A percentile compares a stretch with the other conserved stretches of the same genome.
phyloP scores from a whole-genome alignment of 2,113 vertebrate species.

The Trochalopteron elliotii region DNA sequence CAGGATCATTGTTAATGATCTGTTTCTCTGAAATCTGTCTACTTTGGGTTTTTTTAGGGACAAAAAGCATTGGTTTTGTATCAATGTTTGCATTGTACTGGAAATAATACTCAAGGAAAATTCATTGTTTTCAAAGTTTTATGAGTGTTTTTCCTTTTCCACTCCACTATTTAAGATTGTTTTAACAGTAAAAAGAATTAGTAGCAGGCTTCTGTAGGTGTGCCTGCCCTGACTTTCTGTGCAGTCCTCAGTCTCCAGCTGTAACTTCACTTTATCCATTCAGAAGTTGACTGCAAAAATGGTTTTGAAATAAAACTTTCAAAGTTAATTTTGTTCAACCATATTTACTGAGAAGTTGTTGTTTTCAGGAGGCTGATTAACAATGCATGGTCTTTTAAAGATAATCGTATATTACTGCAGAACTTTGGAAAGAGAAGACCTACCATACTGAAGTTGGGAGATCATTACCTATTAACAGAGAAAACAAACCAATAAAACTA shows the following conservation, averaged over 20 bases:
- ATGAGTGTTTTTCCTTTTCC: neutral
- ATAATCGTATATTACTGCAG: neutral
- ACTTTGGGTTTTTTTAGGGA: neutral
- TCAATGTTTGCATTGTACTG: neutral
- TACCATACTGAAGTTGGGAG: neutral
- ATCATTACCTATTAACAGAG: neutral
- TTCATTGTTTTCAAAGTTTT: neutral
- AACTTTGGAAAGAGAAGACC: neutral
- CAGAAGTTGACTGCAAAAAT: neutral
- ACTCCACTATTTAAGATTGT: neutral
- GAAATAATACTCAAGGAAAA: neutral
- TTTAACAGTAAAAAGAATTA: neutral
- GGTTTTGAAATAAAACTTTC: neutral
- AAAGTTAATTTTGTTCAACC: neutral
- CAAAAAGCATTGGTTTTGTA: neutral
- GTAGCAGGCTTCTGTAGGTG: neutral
- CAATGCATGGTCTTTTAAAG: neutral
- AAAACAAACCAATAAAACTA: neutral
- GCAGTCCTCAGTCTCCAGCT: neutral
- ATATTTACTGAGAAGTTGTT: neutral
- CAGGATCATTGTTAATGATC: neutral
- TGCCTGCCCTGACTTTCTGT: neutral
- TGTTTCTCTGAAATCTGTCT: neutral
- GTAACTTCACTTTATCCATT: neutral
- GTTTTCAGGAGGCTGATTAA: neutral